A percentile compares a stretch with the other conserved stretches of the same genome.
These are phyloP conservation scores for Pseudois nayaur DNA, from an alignment of 2,113 vertebrate genomes.

Conservation along the genomic window DNA sequence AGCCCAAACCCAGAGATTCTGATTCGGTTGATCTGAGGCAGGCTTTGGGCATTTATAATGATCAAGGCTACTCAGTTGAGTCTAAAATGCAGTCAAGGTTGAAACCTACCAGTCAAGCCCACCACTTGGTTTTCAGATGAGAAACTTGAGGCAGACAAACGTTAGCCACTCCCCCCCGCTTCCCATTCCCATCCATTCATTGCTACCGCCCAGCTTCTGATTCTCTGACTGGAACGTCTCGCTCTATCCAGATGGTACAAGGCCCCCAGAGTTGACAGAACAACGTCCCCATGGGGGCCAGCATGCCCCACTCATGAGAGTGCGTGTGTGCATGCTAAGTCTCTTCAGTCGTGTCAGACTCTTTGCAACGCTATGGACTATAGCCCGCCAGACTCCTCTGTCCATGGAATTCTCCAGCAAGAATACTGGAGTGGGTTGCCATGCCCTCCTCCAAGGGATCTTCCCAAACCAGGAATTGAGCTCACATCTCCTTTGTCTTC, in stretches of 20 bases:
- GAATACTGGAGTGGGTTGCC: neutral
- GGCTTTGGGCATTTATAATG: neutral
- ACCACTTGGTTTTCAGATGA: neutral
- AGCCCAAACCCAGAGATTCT: neutral
- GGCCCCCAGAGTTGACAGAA: neutral
- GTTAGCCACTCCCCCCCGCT: fast-evolving
- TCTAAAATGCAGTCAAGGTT: neutral
- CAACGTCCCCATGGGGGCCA: neutral
- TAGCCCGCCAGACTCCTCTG: neutral
- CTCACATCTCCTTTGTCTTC: neutral
- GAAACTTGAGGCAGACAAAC: fast-evolving
- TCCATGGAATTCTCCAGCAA: neutral
- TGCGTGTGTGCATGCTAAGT: neutral
- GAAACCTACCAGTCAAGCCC: neutral
- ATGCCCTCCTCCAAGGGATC: neutral
- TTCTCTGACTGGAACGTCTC: neutral
- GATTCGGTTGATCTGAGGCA: too few relatives aligned
- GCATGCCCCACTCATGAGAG: neutral
- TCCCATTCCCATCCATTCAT: neutral
- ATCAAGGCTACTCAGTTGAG: neutral
- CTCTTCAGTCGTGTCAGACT: neutral
- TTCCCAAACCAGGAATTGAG: neutral
- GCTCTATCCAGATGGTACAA: neutral
- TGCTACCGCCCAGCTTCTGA: too few relatives aligned
- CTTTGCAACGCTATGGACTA: neutral